Base-by-base conservation (phyloP, 2,797 vertebrate species). In the Gila robusta region DNA sequence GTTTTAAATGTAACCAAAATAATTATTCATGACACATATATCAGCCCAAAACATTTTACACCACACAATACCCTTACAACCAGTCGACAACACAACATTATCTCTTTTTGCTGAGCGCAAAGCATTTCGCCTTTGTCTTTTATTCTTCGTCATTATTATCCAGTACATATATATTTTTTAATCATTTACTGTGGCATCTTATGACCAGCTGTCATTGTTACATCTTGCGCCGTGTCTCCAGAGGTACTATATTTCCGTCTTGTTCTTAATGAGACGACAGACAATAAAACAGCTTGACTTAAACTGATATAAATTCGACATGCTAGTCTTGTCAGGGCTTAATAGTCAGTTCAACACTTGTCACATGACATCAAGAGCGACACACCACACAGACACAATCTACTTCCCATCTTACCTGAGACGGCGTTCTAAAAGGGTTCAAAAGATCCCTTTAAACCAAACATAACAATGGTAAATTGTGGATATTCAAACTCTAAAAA, bases 351-450 rank as follows among this genome's bases (percentile, higher is more conserved):
- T 71, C 77, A 59, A 62, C 67, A 47, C 39, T 44, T 79, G 83
- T 79, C 76, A 85, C 83, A 62, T 70, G 83, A 56, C 74, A 59
- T 79, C 47, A 84, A 78, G 21, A 32, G 74, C 26, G 47, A 59
- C 64, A 26, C 41, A 74, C 66, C 44, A 39, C 52, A 21, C 64
- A 11, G 74, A 79, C 10, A 41, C 47, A 70, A 59, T 70, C 54
- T 41, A n/a, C 74, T 12, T 70, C 8, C 66, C 19, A 71, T 59
- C 37, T 56, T 32, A 78, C 56, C 39, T 35, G 19, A 16, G 52
- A 19, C 72, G 37, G n/a, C 44, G 7, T 9, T 49, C 56, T 47
- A 26, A 62, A 56, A 39, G 14, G 23, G 56, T 83, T 67, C 17
- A 54, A 77, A 67, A 16, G 9, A 23, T 64, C 7, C 70, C 19